Evolutionary conservation across 2,888 invertebrate genomes (phyloP).

Genomic region (Ceramica pisi): DNA sequence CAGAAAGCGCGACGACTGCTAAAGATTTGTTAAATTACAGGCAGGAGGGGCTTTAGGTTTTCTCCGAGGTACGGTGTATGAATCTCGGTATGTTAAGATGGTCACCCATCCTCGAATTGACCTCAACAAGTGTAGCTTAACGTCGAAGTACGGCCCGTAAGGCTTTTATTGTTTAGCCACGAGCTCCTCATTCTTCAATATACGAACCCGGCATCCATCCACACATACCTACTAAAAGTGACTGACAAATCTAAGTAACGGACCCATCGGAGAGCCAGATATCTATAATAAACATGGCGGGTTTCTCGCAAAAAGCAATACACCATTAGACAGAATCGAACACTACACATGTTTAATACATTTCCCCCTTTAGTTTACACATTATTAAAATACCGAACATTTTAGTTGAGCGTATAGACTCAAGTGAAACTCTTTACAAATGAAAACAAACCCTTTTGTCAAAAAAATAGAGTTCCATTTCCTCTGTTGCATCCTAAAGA

Average conservation of each 20-base stretch:
- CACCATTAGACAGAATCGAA: constrained; percentile 56
- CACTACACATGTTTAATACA: constrained; percentile 65
- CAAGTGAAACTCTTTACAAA: constrained; percentile 12
- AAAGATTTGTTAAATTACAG: too few species aligned
- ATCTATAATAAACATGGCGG: constrained; percentile 37
- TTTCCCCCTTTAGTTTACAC: constrained; percentile 67
- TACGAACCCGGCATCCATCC: not conserved
- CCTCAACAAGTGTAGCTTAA: too few species aligned
- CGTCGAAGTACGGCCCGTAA: too few species aligned
- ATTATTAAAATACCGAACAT: constrained; percentile 72
- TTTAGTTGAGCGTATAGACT: constrained; percentile 49
- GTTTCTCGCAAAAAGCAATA: constrained; percentile 54
- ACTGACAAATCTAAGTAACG: constrained; percentile 46
- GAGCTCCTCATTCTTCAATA: not conserved
- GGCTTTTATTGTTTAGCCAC: too few species aligned
- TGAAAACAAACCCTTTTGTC: not conserved
- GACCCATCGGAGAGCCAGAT: constrained; percentile 14
- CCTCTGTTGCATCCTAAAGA: not conserved
- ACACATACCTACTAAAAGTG: constrained; percentile 11
- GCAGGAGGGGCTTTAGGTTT: not conserved
- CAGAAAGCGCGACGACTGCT: too few species aligned
- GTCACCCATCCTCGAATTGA: too few species aligned
- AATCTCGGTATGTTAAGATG: not conserved
- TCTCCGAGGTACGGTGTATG: not conserved
- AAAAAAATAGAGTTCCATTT: constrained; percentile 35